Evolutionary conservation across 2,797 vertebrate species (phyloP).

Genomic region (Lutjanus campechanus): DNA sequence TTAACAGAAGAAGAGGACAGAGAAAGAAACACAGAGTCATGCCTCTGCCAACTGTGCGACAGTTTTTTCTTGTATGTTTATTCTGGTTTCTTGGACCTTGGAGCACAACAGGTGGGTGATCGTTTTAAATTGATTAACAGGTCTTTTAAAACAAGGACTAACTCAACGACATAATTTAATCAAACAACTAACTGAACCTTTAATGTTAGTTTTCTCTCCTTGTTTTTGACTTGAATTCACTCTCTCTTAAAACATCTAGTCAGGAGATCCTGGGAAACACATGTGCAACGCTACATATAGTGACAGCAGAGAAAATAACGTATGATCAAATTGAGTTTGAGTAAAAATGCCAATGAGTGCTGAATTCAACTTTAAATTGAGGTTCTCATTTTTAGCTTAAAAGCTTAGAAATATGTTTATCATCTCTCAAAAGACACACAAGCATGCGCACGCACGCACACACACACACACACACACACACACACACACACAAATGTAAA

Average conservation of each 20-base stretch:
- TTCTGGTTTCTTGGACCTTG: conserved; percentile 67
- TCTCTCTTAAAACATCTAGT: not conserved
- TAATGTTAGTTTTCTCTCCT: not conserved
- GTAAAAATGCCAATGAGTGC: not conserved
- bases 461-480: too few relatives aligned
- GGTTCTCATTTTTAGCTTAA: not conserved
- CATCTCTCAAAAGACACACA: not conserved
- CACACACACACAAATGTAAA: too few relatives aligned
- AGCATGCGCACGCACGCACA: too few relatives aligned
- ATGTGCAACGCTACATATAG: too few relatives aligned
- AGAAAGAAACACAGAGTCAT: conserved; percentile 39
- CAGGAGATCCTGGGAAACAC: not conserved
- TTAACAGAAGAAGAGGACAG: not conserved
- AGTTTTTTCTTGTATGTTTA: conserved; percentile 71
- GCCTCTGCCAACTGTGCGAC: conserved; percentile 52
- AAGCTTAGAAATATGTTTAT: not conserved
- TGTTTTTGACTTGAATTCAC: too few relatives aligned
- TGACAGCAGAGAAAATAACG: not conserved
- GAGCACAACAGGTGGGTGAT: conserved; percentile 72
- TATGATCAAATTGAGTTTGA: not conserved
- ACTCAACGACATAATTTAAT: too few relatives aligned
- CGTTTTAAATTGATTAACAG: not conserved
- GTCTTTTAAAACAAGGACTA: not conserved
- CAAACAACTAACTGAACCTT: not conserved
- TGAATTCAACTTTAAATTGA: not conserved